Conservation (phyloP, 2,113 vertebrate species). For the Caloenas nicobarica region DNA sequence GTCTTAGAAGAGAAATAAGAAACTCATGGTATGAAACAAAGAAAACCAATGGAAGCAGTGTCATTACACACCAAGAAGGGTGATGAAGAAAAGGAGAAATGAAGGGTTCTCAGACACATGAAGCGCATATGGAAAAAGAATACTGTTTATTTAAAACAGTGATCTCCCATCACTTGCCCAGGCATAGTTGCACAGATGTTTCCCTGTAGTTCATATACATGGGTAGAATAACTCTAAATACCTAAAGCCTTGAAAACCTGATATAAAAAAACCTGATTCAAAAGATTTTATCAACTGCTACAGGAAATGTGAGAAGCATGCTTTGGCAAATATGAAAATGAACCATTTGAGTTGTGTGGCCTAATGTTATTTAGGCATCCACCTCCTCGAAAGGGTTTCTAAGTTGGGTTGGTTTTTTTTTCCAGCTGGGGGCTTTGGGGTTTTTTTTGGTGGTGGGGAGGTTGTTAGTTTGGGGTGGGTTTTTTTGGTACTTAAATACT, state of each 20-base stretch:
- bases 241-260: not conserved
- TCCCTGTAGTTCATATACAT: not conserved
- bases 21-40: not conserved
- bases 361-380: not conserved
- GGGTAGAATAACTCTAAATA: not conserved
- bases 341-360: not conserved
- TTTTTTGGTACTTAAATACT: not conserved
- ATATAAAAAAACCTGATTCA: not conserved
- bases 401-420: no score
- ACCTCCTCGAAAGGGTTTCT: not conserved
- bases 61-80: not conserved
- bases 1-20: not conserved
- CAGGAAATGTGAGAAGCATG: not conserved
- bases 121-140: not conserved
- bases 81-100: not conserved
- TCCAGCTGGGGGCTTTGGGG: no score
- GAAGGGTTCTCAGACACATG: not conserved
- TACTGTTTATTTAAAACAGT: not conserved
- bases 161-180: not conserved
- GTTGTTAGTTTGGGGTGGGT: no score
- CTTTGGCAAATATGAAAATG: not conserved
- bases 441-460: no score
- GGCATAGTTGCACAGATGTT: fast-evolving
- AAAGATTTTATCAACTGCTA: not conserved
- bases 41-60: not conserved